Base-by-base conservation (phyloP, 2,888 invertebrate genomes). In the Lasioglossum pauxillum region DNA sequence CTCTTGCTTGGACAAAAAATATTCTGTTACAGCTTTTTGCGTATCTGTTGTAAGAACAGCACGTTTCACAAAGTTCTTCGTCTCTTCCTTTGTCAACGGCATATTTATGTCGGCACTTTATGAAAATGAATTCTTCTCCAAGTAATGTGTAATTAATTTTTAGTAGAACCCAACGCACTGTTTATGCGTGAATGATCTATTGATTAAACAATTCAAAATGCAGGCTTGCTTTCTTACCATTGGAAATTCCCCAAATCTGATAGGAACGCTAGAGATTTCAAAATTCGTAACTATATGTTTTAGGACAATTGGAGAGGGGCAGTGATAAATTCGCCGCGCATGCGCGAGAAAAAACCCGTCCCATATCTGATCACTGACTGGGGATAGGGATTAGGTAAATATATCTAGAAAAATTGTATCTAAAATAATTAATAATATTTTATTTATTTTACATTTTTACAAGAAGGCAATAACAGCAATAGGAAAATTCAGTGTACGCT, bases 1-100 rank as follows among this genome's bases (percentile, higher is more conserved):
- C 92, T 96, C 96, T 94, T 95, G 95, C 85, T 96, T 95, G 0
- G 96, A 96, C 86, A 96, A 95, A 87, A 96, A 96, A 92, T 96
- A 96, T 89, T 96, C 96, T 14, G 95, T 91, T 0, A 96, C 95
- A 53, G 95, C 96, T 90, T 96, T 95, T 88, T 96, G 96, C 0
- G 96, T 95, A 57, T 91, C 46, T 35, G 80, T 78, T n/a, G 87
- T 79, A 23, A 93, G 86, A 12, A 86, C 60, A 38, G 92, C 88
- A 35, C 93, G 88, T 14, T 88, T 80, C n/a, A 93, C 80, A 12
- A 93, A 90, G 83, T 89, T 88, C 83, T 53, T 77, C 60, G 75
- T 73, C 38, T 41, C 79, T 41, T 84, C 46, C 53, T 76, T 41
- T 31, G 60, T 23, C 10, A 44, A 19, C 7, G 80, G 14, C 86